Conservation (phyloP, 2,888 invertebrate species). For the Sminthurinus aureus region DNA sequence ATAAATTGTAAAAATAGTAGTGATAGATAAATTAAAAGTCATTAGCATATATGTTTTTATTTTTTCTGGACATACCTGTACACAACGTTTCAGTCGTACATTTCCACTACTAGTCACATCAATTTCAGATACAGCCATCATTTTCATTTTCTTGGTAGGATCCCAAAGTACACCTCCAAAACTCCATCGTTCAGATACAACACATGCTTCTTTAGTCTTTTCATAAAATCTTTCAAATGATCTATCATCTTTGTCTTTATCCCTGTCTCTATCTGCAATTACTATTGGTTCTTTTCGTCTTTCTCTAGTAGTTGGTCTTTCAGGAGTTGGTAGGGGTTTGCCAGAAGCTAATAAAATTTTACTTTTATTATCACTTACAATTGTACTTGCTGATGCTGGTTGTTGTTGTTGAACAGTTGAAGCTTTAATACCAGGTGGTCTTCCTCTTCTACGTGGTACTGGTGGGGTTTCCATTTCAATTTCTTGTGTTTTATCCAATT, state of each 20-base stretch:
- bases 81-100: slow-evolving; percentile 47
- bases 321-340: not conserved
- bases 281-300: not conserved
- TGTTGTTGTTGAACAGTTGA: too few species aligned
- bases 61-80: slow-evolving; percentile 49
- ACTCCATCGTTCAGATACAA: slow-evolving; percentile 53
- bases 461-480: not conserved
- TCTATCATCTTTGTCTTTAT: slow-evolving; percentile 40
- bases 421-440: not conserved
- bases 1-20: too few species aligned
- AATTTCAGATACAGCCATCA: slow-evolving; percentile 51
- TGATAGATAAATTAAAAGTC: too few species aligned
- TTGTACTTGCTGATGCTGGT: not conserved
- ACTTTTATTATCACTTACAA: not conserved
- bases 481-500: too few species aligned
- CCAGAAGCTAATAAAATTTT: not conserved
- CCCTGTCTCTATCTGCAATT: not conserved
- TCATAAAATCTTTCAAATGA: slow-evolving; percentile 53
- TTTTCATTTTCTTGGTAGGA: slow-evolving; percentile 52
- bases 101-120: slow-evolving; percentile 49
- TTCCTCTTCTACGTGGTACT: slow-evolving; percentile 6
- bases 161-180: slow-evolving; percentile 57
- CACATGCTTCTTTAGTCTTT: slow-evolving; percentile 43
- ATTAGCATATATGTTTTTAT: too few species aligned
- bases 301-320: not conserved